Evolutionary conservation across 2,113 vertebrate species (phyloP).

Genomic region (Andinoacara biseriatus): DNA sequence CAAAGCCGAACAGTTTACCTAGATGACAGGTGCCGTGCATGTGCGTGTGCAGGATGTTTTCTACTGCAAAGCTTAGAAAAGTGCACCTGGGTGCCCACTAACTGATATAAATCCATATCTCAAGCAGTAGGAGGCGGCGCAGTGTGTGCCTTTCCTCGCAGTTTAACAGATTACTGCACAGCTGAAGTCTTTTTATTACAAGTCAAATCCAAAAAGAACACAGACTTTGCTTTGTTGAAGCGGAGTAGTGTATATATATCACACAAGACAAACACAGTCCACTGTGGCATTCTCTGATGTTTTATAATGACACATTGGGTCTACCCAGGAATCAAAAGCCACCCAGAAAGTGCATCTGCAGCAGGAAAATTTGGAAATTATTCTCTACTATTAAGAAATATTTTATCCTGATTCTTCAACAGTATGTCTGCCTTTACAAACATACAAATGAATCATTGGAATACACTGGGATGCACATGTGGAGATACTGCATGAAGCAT

Average conservation of each 20-base stretch:
- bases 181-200: constrained; percentile 15
- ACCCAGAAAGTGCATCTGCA: background rate
- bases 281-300: background rate
- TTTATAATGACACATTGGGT: background rate
- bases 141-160: background rate
- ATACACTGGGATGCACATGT: background rate
- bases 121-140: constrained; percentile 4
- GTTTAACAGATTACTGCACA: constrained; percentile 16
- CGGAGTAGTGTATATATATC: constrained; percentile 1
- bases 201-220: constrained; percentile 15
- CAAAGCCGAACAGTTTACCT: constrained; percentile 44
- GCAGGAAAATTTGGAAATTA: background rate
- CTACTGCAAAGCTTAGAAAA: constrained; percentile 36
- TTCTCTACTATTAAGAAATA: background rate
- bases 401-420: no score
- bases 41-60: constrained; percentile 13
- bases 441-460: background rate
- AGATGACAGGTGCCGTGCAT: constrained; percentile 42
- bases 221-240: background rate
- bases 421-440: background rate
- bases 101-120: constrained; percentile 43
- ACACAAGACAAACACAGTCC: background rate
- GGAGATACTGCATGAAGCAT: background rate
- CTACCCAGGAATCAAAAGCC: background rate
- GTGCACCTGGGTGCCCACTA: constrained; percentile 15